phyloP scores from a whole-genome alignment of 92 coral and sea anemone species.

The Actinostola sp. region DNA sequence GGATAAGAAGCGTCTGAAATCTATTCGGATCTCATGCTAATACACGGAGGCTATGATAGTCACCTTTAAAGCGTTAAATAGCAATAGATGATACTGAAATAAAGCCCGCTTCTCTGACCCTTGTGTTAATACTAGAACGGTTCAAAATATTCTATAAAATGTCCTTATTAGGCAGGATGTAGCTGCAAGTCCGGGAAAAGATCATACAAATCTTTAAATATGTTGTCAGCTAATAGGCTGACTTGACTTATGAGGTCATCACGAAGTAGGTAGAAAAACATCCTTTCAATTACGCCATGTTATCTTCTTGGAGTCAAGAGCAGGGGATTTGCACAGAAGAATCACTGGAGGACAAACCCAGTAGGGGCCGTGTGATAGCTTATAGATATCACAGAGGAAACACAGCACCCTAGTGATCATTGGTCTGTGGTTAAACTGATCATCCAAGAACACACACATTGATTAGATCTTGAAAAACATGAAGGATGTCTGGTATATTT shows the following conservation, averaged over 20 bases:
- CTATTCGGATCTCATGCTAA: background rate
- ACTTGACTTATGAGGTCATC: background rate
- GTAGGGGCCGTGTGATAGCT: no score
- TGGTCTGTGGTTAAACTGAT: no score
- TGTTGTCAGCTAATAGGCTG: background rate
- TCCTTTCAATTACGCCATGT: no score
- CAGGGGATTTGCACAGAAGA: no score
- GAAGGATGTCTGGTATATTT: no score
- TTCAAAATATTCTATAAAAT: slow-evolving; percentile 2
- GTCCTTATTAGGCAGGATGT: slow-evolving; percentile 15
- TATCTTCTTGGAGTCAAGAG: no score
- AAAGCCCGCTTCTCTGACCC: background rate
- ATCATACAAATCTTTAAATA: slow-evolving; percentile 1
- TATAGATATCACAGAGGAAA: no score
- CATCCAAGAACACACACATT: no score
- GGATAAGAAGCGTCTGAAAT: background rate
- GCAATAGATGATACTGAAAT: background rate
- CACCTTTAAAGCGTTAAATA: no score
- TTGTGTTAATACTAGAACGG: background rate
- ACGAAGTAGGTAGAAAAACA: background rate
- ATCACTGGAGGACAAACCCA: no score
- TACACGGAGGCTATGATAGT: background rate
- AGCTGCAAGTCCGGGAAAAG: slow-evolving; percentile 1
- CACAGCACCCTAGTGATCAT: no score
- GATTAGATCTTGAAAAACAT: no score